Conservation (phyloP, 2,888 invertebrate species). For the Drosophila neonasuta region DNA sequence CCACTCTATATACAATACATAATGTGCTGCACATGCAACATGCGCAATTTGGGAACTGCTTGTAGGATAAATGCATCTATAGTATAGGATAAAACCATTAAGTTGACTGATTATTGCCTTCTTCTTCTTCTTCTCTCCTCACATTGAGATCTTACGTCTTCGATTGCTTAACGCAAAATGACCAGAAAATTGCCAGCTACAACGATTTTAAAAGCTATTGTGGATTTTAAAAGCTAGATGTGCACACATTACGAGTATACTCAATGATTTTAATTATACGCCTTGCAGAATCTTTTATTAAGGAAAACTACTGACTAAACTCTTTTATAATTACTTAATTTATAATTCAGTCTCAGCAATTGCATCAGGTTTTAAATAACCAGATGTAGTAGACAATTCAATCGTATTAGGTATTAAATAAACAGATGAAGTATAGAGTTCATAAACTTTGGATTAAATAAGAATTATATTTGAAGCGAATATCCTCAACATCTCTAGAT, state of each 20-base stretch:
- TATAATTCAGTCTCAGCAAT: too few relatives aligned
- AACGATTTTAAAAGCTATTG: background rate
- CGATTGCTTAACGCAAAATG: conserved; percentile 5
- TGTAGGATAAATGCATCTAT: conserved; percentile 4
- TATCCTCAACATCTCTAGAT: too few relatives aligned
- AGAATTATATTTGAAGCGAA: too few relatives aligned
- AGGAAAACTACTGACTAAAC: too few relatives aligned
- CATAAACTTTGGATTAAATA: too few relatives aligned
- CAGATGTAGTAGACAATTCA: too few relatives aligned
- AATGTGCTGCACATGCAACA: conserved; percentile 30
- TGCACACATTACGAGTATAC: background rate
- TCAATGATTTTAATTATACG: too few relatives aligned
- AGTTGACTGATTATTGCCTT: conserved; percentile 39
- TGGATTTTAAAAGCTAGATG: background rate
- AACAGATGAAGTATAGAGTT: too few relatives aligned
- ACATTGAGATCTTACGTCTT: conserved; percentile 29
- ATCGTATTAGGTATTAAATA: too few relatives aligned
- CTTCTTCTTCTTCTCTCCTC: background rate
- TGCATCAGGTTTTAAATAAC: too few relatives aligned
- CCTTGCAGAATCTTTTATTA: too few relatives aligned
- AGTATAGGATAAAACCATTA: conserved; percentile 46
- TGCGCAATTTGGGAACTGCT: conserved; percentile 23
- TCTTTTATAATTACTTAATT: too few relatives aligned
- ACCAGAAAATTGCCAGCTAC: background rate
- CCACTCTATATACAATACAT: conserved; percentile 4